Evolutionary conservation across 2,888 invertebrate genomes (phyloP), one percentile per base, ranked within the genome.

Genomic region (Drosophila koepferae): DNA sequence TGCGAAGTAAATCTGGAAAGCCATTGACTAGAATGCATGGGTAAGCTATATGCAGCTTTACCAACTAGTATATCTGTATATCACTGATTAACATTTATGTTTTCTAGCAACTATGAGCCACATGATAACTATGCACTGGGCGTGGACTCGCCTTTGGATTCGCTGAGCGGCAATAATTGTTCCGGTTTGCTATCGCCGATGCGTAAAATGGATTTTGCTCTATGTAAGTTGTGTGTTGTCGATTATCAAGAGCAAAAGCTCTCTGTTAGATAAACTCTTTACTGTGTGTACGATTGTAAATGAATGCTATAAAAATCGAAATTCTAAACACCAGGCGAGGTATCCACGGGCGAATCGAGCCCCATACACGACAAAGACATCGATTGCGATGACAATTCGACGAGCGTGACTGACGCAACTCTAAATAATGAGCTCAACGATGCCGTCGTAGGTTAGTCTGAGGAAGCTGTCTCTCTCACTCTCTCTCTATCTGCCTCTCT

Each of bases 121-220:
- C 93, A 93, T 76, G 94, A 94, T 62, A 93, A 91, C 74, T 94
- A 93, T 49, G 92, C 93, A 31, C 60, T 91, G 74, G 91, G 92
- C 6, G 84, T 91, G 54, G 94, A 95, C 65, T 93, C 93, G 40
- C 93, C 94, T 28, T 74, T 92, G 74, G 92, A 92, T 54, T 83
- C 89, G 0, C 69, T 92, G 43, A 77, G 79, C 4, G 77, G 81
- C n/a, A 77, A 82, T 43, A 92, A 92, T 74, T 92, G 92, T 18
- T 67, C 78, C 2, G 80, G 78, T 1, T 78, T 93, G 20, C 93
- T 94, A 64, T 95, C 95, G 69, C 95, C 95, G 75, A 92, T 94
- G 81, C 94, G 96, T 82, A 96, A 96, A 93, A 97, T 97, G 96
- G 97, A 97, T 91, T 95, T 97, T 92, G 96, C 97, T 73, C 94